A percentile compares a stretch with the other conserved stretches of the same genome.
These are phyloP conservation scores for Xiphorhynchus erythropygius DNA, from an alignment of 2,797 vertebrate species.

Conservation along the genomic window DNA sequence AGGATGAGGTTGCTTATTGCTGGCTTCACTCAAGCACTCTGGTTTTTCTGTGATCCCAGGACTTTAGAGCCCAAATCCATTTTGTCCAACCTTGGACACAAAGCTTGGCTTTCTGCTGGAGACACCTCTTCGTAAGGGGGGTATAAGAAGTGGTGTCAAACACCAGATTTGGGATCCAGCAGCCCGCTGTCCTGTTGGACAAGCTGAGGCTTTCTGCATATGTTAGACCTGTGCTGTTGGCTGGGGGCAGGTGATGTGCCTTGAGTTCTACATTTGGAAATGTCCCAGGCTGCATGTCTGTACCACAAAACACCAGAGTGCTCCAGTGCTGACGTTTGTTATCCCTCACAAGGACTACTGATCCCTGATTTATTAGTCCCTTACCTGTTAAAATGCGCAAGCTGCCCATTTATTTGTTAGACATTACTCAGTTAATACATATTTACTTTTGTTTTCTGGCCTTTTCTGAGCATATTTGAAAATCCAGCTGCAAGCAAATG, in stretches of 20 bases:
- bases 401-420: neutral
- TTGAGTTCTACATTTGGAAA: neutral
- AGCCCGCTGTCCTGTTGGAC: neutral
- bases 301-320: neutral
- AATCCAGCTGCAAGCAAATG: neutral
- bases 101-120: neutral
- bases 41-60: neutral
- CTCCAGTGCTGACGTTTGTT: neutral
- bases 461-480: neutral
- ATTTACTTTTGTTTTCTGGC: neutral
- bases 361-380: neutral
- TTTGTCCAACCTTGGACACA: neutral
- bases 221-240: neutral
- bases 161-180: neutral
- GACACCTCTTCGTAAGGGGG: neutral
- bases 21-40: accelerated
- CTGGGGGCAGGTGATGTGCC: neutral
- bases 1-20: neutral
- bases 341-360: neutral
- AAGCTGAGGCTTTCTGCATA: neutral
- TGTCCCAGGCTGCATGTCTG: neutral
- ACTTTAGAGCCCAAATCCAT: neutral
- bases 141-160: neutral
- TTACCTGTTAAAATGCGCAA: neutral
- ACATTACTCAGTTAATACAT: neutral